A percentile compares a stretch with the other conserved stretches of the same genome.
Evolutionary conservation across 2,888 invertebrate species (phyloP).

Genomic region (Latrodectus elegans): DNA sequence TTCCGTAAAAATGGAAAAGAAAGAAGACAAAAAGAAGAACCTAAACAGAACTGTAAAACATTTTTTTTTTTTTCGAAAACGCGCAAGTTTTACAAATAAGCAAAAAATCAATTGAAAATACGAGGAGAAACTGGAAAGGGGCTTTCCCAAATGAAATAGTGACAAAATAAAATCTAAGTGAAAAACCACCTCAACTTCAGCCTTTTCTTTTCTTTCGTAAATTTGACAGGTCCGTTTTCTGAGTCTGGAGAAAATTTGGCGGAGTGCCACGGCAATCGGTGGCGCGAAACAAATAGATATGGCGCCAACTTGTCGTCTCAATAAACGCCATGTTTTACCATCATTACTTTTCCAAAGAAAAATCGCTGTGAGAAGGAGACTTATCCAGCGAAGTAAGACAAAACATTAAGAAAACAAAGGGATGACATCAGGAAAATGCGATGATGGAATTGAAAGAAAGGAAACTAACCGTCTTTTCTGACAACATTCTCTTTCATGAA

Average conservation of each 20-base stretch:
- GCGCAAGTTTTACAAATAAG: too few relatives aligned
- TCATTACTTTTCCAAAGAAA: conserved; percentile 8
- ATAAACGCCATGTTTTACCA: conserved; percentile 24
- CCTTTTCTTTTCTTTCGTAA: conserved; percentile 5
- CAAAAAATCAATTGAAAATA: too few relatives aligned
- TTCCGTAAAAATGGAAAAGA: too few relatives aligned
- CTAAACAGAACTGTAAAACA: too few relatives aligned
- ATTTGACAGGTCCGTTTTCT: conserved; percentile 37
- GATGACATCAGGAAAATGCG: conserved; percentile 39
- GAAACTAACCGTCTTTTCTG: conserved; percentile 28
- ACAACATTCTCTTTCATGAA: conserved; percentile 17
- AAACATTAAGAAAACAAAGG: background rate
- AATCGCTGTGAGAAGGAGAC: conserved; percentile 20
- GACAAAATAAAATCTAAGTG: conserved; percentile 20
- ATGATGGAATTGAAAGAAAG: conserved; percentile 25
- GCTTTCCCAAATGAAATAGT: conserved; percentile 1
- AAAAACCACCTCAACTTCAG: conserved; percentile 5
- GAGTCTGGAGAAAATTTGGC: conserved; percentile 31
- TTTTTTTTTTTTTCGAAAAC: too few relatives aligned
- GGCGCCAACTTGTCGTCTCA: conserved; percentile 32
- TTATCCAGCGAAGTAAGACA: conserved; percentile 27
- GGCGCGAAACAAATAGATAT: conserved; percentile 44
- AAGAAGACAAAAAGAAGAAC: too few relatives aligned
- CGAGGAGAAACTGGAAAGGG: too few relatives aligned
- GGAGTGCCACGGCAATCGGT: conserved; percentile 34